These are phyloP conservation scores for Trachurus trachurus DNA, from an alignment of 2,797 vertebrate genomes.

Conservation along the genomic window DNA sequence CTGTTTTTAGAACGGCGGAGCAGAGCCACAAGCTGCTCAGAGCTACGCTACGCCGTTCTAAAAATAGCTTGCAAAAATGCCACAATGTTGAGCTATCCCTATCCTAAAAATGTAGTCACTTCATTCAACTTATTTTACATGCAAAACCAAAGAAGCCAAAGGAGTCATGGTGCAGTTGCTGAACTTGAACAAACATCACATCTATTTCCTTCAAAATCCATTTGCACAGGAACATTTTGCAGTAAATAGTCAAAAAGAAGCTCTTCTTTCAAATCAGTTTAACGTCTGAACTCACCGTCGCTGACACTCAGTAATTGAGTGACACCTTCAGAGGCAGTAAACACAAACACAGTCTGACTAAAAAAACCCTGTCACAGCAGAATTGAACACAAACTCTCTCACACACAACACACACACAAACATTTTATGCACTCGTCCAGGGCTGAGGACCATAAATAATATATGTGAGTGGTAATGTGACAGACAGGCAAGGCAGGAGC, in stretches of 20 bases:
- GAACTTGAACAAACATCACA: too few species aligned
- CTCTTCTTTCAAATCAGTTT: neutral
- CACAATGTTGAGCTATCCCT: too few species aligned
- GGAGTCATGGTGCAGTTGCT: too few species aligned
- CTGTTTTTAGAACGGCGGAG: too few species aligned
- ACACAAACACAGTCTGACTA: neutral
- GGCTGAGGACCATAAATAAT: constrained; percentile 69
- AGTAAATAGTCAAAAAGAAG: neutral
- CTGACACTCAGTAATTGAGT: neutral
- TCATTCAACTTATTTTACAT: too few species aligned
- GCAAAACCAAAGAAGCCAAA: too few species aligned
- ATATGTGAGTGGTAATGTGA: constrained; percentile 60
- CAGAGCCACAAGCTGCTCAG: too few species aligned
- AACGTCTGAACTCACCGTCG: neutral
- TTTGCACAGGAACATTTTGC: neutral
- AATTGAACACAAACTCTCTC: constrained; percentile 4
- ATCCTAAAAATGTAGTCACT: too few species aligned
- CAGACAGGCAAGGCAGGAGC: constrained; percentile 44
- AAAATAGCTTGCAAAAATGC: too few species aligned
- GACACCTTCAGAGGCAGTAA: constrained; percentile 1
- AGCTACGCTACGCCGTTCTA: too few species aligned
- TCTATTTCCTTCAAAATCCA: neutral
- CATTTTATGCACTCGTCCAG: constrained; percentile 35
- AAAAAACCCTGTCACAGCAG: neutral
- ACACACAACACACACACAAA: constrained; percentile 7